Evolutionary conservation across 2,888 invertebrate species (phyloP), one percentile per base, ranked within the genome.

Genomic region (Drosophila imparisetae): DNA sequence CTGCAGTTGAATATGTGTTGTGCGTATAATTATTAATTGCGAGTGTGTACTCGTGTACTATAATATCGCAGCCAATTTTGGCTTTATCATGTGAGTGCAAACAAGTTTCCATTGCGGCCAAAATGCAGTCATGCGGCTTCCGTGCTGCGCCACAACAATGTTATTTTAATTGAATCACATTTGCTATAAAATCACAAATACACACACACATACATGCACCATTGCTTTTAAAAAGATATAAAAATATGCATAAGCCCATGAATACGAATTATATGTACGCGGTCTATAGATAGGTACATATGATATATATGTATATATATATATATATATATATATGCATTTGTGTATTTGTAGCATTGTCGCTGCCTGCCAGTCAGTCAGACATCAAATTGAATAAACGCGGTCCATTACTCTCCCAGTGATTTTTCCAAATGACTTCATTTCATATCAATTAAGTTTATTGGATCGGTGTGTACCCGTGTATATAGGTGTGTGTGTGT

Each of bases 361-460:
- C 74, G 65, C 64, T 69, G 65, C 21, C 30, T 57, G 80, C 68
- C 72, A 70, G 75, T 54, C 80, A 71, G 76, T 83, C 90, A 74
- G 77, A 78, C 83, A 85, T 90, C 83, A 88, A 90, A 88, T 90
- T 90, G 88, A 86, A 88, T 90, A 86, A 90, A 74, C 77, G 79
- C 78, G 81, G 81, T 83, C 83, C 78, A 84, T 84, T 89, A 86
- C 72, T 78, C 75, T 75, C 57, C 71, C 83, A 74, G 82, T 82
- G 86, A 81, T 84, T 83, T 83, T 89, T 89, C 90, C 91, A 91
- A 92, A 90, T 92, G 92, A 92, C 91, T 92, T 90, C 92, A 92
- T 92, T 92, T 91, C 87, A 90, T 91, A 92, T 92, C 91, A 92
- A 91, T 91, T 91, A 91, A 89, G 86, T 91, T 90, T 90, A 88